Evolutionary conservation across 2,797 vertebrate genomes (phyloP).

Genomic region (Syncerus caffer): DNA sequence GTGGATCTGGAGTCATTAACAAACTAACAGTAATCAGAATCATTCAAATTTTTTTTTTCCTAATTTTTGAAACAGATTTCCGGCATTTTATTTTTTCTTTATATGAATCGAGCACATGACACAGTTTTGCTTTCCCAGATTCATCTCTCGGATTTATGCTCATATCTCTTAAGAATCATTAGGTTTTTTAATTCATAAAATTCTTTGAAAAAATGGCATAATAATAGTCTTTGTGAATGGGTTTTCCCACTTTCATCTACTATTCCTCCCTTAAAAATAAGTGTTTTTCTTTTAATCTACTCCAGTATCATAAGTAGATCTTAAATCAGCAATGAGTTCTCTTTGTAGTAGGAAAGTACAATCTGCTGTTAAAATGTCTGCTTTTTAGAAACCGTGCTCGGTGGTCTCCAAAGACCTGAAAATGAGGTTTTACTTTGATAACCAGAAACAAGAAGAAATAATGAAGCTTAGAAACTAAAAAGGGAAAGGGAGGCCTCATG

Average conservation of each 20-base stretch:
- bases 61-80: conserved; percentile 30
- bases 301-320: background rate
- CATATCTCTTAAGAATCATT: background rate
- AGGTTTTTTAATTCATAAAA: conserved; percentile 11
- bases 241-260: background rate
- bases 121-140: background rate
- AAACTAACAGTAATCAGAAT: background rate
- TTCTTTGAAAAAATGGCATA: conserved; percentile 39
- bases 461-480: background rate
- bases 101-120: background rate
- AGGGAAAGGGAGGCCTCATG: background rate
- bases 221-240: conserved; percentile 23
- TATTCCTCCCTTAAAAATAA: conserved; percentile 23
- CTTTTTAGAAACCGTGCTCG: background rate
- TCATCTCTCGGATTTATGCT: background rate
- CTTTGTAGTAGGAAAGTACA: background rate
- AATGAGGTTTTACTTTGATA: background rate
- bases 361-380: background rate
- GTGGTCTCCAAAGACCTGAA: background rate
- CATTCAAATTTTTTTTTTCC: background rate
- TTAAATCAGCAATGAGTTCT: background rate
- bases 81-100: background rate
- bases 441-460: background rate
- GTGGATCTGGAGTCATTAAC: background rate
- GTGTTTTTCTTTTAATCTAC: background rate